Percentiles rank a stretch among this genome's conserved stretches.
These are phyloP conservation scores for zebrafish (Danio rerio) DNA, from an alignment of 2,113 vertebrate species.

Conservation along the genomic window DNA sequence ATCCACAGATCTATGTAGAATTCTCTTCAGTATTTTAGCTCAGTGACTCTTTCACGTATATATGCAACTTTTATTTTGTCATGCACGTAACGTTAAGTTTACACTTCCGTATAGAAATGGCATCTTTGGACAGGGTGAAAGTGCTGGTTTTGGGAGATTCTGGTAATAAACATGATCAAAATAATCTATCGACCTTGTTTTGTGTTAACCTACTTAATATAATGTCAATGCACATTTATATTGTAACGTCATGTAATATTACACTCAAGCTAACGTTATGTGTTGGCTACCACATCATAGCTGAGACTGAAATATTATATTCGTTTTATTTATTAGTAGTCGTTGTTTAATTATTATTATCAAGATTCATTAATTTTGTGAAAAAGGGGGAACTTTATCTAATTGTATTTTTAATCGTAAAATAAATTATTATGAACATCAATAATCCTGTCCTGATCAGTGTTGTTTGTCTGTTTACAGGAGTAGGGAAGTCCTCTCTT, in stretches of 20 bases:
- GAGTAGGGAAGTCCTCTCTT: constrained; percentile 95
- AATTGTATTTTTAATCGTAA: background rate
- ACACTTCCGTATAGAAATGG: constrained; percentile 76
- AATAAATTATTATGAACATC: background rate
- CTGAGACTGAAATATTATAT: no score
- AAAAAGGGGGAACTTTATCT: background rate
- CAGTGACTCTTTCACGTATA: no score
- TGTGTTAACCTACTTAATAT: background rate
- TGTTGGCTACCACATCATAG: background rate
- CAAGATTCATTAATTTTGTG: no score
- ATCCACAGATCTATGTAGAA: no score
- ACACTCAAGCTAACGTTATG: background rate
- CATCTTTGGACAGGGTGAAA: constrained; percentile 92
- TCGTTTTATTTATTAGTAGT: background rate
- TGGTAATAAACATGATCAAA: constrained; percentile 77
- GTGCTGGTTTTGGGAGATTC: constrained; percentile 96
- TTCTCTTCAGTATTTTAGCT: no score
- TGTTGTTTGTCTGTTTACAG: constrained; percentile 68
- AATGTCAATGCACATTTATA: background rate
- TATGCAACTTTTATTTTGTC: constrained; percentile 49
- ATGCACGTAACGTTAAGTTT: background rate
- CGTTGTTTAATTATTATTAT: background rate
- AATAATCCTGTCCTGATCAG: background rate
- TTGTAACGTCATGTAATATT: background rate
- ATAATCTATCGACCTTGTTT: background rate